Evolutionary conservation across 2,113 vertebrate genomes (phyloP), one percentile per base, ranked within the genome.

Genomic region (Craseonycteris thonglongyai): DNA sequence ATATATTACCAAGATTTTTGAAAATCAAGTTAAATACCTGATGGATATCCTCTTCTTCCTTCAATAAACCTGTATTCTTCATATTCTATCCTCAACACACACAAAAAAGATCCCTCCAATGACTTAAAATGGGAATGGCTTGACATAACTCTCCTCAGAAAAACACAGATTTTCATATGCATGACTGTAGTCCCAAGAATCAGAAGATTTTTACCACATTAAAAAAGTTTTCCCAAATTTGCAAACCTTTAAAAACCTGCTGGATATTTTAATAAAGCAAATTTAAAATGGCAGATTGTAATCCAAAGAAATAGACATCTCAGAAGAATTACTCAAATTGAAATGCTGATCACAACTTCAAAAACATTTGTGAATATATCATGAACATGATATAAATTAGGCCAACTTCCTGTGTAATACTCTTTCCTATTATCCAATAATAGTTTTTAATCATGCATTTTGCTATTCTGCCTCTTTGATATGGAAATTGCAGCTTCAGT

Each of bases 251-350:
- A 49, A 30, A 72, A 72, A 61, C 45, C 68, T 85, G 51, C 47
- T 76, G 59, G 92, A 81, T 61, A 88, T 38, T 38, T 88, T 82
- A 90, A 76, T 33, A 85, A 69, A 51, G 6, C 56, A 79, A 88
- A 88, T 75, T 66, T 35, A 45, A 90, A 92, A 71, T 90, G 54
- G 42, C 65, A 92, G 40, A 30, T 35, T 71, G 5, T 35, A 68
- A 76, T 49, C 22, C 88, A 82, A 91, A 96, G 45, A 12, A 95
- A 94, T 45, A 81, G 88, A 66, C n/a, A 59, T 66, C 72, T 82
- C 54, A 24, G 78, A 74, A 86, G 61, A 71, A 93, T 81, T 40
- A 71, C 21, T 79, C 30, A 58, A 88, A 58, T 75, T 82, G 80
- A 92, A 94, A 91, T 18, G 42, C 38, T 75, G 33, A 91, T 83